Base-by-base conservation (phyloP, 37 sponge, comb jelly and placozoan genomes). In the Cliona cf. orientalis region DNA sequence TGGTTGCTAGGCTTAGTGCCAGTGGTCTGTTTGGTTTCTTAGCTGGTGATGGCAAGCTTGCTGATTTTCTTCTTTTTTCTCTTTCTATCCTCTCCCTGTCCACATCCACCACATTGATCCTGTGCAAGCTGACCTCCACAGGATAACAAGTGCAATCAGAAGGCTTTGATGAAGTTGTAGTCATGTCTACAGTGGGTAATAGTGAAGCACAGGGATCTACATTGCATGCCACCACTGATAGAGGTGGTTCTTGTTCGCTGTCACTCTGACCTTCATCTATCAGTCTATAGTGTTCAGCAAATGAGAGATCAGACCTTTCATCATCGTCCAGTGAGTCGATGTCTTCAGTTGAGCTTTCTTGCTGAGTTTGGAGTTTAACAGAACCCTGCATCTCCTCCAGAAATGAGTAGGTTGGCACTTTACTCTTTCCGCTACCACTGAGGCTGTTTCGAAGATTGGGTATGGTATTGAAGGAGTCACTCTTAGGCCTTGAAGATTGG, bases 391-490 rank as follows among this genome's bases (percentile, higher is more conserved):
- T 62, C 29, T 62, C 64, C 64, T 62, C 64, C 31, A 26, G 36
- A 5, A 28, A 49, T 38, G 69, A 35, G 43, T 69, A 69, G 25
- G 46, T 72, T 25, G 33, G 33, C 6, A 46, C 34, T 36, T 28
- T 72, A 29, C 42, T 49, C 19, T 34, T 31, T 44, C 17, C 42
- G 6, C 73, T 56, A 31, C 34, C 73, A 29, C 28, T 53, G 1
- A 72, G 35, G 42, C 73, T 72, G 6, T 46, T 56, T 19, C 73
- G 39, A 5, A 72, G 29, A 3, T 7, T 29, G 4, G 73, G 73
- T 25, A 72, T 72, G 12, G 5, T 67, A 11, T 72, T 39, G 45
- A 72, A 72, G 2, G 45, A 43, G 29, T 72, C 56, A 49, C 73
- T 49, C 4, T 29, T 41, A 5, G 71, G 46, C 5, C 71, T 5